Evolutionary conservation across 2,797 vertebrate species (phyloP).

Genomic region (Sternarchorhynchus goeldii): DNA sequence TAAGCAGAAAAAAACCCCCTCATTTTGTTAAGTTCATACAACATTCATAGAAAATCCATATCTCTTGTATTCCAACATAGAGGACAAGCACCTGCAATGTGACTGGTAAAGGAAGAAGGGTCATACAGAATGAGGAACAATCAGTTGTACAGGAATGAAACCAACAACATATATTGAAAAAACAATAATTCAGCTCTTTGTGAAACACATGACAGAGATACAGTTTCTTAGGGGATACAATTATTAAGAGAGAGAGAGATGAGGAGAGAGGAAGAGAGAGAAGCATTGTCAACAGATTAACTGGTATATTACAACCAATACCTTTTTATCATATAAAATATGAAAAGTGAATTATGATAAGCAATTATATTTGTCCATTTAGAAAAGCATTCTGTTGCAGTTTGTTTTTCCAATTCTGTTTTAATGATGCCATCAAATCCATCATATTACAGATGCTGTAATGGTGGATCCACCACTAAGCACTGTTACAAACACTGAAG

Average conservation of each 20-base stretch:
- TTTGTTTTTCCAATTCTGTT: constrained; percentile 10
- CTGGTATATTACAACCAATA: background rate
- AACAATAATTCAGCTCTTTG: constrained; percentile 59
- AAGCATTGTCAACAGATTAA: background rate
- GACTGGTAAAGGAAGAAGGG: constrained; percentile 19
- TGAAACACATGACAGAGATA: constrained; percentile 65
- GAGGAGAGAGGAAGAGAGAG: background rate
- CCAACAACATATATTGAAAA: constrained; percentile 66
- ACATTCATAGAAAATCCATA: background rate
- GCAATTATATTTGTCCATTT: background rate
- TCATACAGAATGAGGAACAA: constrained; percentile 23
- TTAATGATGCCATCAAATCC: constrained; percentile 33
- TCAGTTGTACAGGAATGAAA: constrained; percentile 61
- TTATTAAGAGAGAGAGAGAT: constrained; percentile 23
- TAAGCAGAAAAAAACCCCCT: too few species aligned
- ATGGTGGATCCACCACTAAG: background rate
- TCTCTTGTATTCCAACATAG: constrained; percentile 32
- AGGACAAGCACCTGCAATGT: constrained; percentile 30
- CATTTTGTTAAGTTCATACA: too few species aligned
- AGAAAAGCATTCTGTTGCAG: constrained; percentile 11
- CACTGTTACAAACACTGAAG: background rate
- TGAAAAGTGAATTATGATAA: constrained; percentile 2
- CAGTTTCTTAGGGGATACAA: constrained; percentile 63
- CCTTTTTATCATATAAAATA: constrained; percentile 3
- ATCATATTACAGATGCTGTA: background rate